phyloP scores from a whole-genome alignment of 1,140 invertebrate species.

The Brevipalpus yothersi region DNA sequence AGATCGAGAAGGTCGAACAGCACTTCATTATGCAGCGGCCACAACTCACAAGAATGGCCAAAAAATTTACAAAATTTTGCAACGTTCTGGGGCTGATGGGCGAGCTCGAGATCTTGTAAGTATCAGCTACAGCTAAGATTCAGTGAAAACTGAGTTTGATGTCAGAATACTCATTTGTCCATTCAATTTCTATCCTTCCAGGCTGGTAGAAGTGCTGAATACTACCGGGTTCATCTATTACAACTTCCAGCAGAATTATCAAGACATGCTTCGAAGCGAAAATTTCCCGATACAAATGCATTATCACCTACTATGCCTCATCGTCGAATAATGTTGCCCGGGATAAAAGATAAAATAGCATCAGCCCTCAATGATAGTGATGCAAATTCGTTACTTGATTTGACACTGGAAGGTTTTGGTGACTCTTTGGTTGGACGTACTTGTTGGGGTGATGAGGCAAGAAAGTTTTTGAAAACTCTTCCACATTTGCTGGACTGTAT shows the following conservation, averaged over 20 bases:
- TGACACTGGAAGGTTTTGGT: conserved; percentile 24
- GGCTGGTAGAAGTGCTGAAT: conserved; percentile 52
- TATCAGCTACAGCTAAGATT: too few relatives aligned
- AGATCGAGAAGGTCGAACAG: conserved; percentile 56
- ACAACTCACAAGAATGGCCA: conserved; percentile 23
- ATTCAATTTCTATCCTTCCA: conserved; percentile 20
- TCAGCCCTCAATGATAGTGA: conserved; percentile 19
- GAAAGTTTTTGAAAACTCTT: conserved; percentile 19
- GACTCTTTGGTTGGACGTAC: conserved; percentile 21
- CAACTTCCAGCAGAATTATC: conserved; percentile 12
- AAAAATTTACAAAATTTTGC: conserved; percentile 37
- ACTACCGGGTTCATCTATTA: conserved; percentile 36
- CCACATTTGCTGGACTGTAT: conserved; percentile 18
- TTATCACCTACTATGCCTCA: background rate
- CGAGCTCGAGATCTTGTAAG: conserved; percentile 18
- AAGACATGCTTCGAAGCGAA: conserved; percentile 2
- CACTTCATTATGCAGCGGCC: conserved; percentile 67
- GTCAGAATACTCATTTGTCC: too few relatives aligned
- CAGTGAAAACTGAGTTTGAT: too few relatives aligned
- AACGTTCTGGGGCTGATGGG: conserved; percentile 47
- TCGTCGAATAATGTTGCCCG: conserved; percentile 1
- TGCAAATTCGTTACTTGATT: conserved; percentile 20
- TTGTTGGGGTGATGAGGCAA: conserved; percentile 22
- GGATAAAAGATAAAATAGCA: conserved; percentile 14
- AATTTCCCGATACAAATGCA: background rate